These are phyloP conservation scores for Idris sp. DNA, from an alignment of 1,140 invertebrate genomes.

Conservation along the genomic window DNA sequence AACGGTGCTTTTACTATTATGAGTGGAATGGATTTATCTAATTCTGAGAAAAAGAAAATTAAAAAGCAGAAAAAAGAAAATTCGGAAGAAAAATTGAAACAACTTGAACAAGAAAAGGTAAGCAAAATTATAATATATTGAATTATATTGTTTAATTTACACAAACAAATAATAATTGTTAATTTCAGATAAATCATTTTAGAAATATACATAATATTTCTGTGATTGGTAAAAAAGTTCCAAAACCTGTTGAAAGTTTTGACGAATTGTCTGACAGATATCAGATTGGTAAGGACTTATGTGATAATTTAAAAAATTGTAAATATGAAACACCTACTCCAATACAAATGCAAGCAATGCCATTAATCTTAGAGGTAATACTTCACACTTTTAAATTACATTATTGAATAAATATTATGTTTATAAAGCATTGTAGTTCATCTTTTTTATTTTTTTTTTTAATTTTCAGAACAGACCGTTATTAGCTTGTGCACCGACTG, in stretches of 20 bases:
- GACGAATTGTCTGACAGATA: conserved; percentile 80
- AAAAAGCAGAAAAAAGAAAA: conserved; percentile 71
- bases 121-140: conserved; percentile 19
- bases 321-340: conserved; percentile 91
- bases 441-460: not conserved
- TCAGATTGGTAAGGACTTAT: conserved; percentile 81
- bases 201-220: conserved; percentile 88
- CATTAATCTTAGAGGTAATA: conserved; percentile 87
- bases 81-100: conserved; percentile 72
- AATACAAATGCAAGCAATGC: conserved; percentile 96
- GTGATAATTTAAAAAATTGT: conserved; percentile 85
- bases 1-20: conserved; percentile 63
- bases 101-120: conserved; percentile 79
- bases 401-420: conserved; percentile 52
- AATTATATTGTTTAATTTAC: conserved; percentile 4
- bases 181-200: conserved; percentile 84
- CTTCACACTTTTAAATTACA: conserved; percentile 8
- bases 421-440: not conserved
- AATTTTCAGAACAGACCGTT: conserved; percentile 85
- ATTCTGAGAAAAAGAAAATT: conserved; percentile 52
- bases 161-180: conserved; percentile 7
- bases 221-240: conserved; percentile 86
- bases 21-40: conserved; percentile 57
- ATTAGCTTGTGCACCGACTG: conserved; percentile 95
- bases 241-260: conserved; percentile 87